Conservation (phyloP, 53 echinoderm and acorn worm genomes). For the Zoroaster sp. region DNA sequence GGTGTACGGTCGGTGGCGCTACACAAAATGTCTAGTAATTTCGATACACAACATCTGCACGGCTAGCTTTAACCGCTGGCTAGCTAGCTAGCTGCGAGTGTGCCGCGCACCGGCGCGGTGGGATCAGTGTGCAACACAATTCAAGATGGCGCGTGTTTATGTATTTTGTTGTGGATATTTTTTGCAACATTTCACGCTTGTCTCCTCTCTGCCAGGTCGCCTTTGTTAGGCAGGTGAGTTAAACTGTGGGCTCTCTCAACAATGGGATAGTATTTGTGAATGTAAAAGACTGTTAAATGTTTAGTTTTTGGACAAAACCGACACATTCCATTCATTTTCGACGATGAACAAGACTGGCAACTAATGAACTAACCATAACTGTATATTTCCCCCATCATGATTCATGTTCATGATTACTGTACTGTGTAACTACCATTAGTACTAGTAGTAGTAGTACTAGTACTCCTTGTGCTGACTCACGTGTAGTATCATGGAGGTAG, state of each 20-base stretch:
- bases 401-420: too few relatives aligned
- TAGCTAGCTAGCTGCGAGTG: neutral
- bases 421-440: too few relatives aligned
- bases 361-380: too few relatives aligned
- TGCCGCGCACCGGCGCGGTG: neutral
- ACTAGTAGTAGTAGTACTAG: too few relatives aligned
- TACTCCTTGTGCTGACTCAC: too few relatives aligned
- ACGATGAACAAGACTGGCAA: neutral
- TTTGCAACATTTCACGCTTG: neutral
- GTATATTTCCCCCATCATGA: too few relatives aligned
- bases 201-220: slow-evolving; percentile 26
- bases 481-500: too few relatives aligned
- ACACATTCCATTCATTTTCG: neutral
- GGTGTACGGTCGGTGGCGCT: too few relatives aligned
- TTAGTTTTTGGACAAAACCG: neutral
- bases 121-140: neutral
- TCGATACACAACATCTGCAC: too few relatives aligned
- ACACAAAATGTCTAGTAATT: too few relatives aligned
- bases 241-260: neutral
- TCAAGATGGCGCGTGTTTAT: slow-evolving; percentile 29
- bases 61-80: too few relatives aligned
- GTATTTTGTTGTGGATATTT: slow-evolving; percentile 17
- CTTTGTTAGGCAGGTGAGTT: slow-evolving; percentile 50
- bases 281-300: neutral
- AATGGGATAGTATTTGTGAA: neutral